Evolutionary conservation across 2,797 vertebrate genomes (phyloP), one percentile per base, ranked within the genome.

Genomic region (Gephyroberyx darwinii): DNA sequence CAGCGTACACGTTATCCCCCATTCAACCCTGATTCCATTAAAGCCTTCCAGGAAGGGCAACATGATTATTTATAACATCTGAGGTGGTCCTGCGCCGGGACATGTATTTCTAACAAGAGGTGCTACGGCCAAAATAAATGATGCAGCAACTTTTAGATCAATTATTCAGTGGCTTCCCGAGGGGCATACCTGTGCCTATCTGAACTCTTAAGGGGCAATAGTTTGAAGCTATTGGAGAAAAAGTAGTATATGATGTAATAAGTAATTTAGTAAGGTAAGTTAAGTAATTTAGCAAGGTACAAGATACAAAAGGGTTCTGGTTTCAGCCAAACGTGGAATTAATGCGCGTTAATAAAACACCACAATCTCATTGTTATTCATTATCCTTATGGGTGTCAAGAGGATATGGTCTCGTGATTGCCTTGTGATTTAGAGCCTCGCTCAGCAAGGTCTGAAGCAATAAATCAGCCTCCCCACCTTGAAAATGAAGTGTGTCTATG

Each of bases 391-490:
- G 56, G 56, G 71, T 58, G 55, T 68, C 56, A 30, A 22, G 52
- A 55, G 60, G 37, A 72, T 66, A 67, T 62, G 65, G 55, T 70
- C 53, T 65, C 51, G 53, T 74, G 79, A 79, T 65, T 74, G 57
- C 47, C 17, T 61, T n/a, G 43, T 80, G 65, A 79, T 79, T 77
- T 70, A 77, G 50, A 60, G 52, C 30, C 63, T 54, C 63, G 64
- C 66, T 74, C 61, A 50, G 54, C 56, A 62, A 52, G 8, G 58
- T 68, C 39, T 73, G 5, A 16, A 22, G 50, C 37, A 58, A 73
- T 80, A 61, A 73, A 81, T 85, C 78, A 65, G 52, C 20, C 51
- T 54, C 17, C 13, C 30, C 59, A 69, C 56, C 53, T 69, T 72
- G 47, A 69, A 26, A 57, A 72, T 64, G 30, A 71, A 52, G 66